These are phyloP conservation scores for Stigmatopora argus DNA, from an alignment of 2,113 vertebrate genomes.

Conservation along the genomic window DNA sequence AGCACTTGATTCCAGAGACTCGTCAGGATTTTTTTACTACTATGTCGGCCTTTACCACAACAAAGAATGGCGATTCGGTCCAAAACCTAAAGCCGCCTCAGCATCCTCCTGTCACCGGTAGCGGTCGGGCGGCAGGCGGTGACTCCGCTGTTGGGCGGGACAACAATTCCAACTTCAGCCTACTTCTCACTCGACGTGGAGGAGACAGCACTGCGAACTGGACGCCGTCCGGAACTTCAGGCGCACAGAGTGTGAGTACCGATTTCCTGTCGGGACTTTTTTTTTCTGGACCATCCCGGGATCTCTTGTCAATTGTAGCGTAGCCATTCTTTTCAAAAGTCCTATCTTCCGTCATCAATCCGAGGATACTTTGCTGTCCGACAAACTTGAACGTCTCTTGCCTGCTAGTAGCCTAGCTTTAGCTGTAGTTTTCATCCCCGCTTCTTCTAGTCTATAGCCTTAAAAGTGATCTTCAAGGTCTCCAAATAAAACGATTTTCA, in stretches of 20 bases:
- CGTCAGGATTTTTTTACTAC: not conserved
- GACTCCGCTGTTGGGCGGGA: constrained; percentile 51
- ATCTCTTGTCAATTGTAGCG: not conserved
- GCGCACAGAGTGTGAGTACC: constrained; percentile 61
- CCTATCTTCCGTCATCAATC: not conserved
- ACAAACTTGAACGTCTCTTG: constrained; percentile 39
- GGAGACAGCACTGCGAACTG: constrained; percentile 47
- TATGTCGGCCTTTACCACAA: not conserved
- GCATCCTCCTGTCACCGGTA: not conserved
- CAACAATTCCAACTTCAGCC: constrained; percentile 38
- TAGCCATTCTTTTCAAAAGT: not conserved
- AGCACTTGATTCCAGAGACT: no score
- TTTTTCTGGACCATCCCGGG: not conserved
- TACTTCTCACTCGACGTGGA: constrained; percentile 63
- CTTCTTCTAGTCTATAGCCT: no score
- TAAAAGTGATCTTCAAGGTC: not conserved
- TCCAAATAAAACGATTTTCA: not conserved
- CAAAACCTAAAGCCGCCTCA: not conserved
- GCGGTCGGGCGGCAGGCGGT: not conserved
- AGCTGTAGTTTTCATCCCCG: constrained; percentile 22
- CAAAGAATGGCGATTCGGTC: not conserved
- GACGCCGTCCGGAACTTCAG: constrained; percentile 57
- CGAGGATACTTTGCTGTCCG: constrained; percentile 40
- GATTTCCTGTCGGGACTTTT: constrained; percentile 41
- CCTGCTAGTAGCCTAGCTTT: constrained; percentile 47